phyloP scores from a whole-genome alignment of 2,113 vertebrate species.

The Salvator merianae region DNA sequence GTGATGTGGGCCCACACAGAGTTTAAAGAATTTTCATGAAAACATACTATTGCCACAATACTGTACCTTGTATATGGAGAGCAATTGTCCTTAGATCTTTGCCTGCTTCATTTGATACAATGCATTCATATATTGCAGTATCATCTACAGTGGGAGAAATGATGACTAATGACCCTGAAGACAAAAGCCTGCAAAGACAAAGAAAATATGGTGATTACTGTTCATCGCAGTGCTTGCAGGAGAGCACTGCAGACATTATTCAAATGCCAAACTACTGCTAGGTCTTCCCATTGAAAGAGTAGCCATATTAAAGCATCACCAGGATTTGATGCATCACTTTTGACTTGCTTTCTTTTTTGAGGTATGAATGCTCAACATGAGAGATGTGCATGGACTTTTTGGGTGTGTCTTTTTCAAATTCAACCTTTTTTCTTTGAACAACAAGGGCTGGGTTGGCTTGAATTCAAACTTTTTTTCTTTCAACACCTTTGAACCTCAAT shows the following conservation, averaged over 20 bases:
- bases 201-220: conserved; percentile 43
- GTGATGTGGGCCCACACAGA: too few species aligned
- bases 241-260: neutral
- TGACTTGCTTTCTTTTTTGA: neutral
- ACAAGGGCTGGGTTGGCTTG: too few species aligned
- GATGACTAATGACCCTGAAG: conserved; percentile 92
- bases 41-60: neutral
- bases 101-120: conserved; percentile 87
- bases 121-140: conserved; percentile 87
- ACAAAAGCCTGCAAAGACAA: conserved; percentile 82
- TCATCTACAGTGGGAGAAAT: conserved; percentile 94
- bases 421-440: too few species aligned
- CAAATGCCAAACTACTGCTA: neutral
- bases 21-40: neutral
- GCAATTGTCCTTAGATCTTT: conserved; percentile 79
- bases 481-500: too few species aligned
- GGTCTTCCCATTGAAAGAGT: neutral
- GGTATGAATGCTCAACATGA: neutral
- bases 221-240: conserved; percentile 19
- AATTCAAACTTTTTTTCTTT: too few species aligned
- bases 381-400: too few species aligned
- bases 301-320: neutral
- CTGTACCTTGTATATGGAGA: conserved; percentile 88
- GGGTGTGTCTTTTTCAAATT: too few species aligned
- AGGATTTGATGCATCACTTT: neutral